Base-by-base conservation (phyloP, 2,888 invertebrate species). In the Calliopum simillimum region DNA sequence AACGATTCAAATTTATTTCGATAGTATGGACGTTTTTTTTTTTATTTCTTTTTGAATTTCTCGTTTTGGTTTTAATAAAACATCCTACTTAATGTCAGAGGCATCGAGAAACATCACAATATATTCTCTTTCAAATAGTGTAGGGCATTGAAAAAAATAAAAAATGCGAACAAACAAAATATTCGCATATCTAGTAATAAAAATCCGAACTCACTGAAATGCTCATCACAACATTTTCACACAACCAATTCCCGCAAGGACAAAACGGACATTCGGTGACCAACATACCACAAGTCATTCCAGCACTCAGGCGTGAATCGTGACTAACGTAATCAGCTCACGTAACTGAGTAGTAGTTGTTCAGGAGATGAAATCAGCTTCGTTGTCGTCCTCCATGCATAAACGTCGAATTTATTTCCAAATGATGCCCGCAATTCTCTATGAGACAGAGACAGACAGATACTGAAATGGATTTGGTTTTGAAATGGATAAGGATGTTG, bases 321-420 rank as follows among this genome's bases (percentile, higher is more conserved):
- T 61, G 78, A 78, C 78, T 81, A 78, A 78, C 76, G 76, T 80
- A 82, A 81, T 81, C 82, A 81, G 76, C 81, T 81, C 82, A 82
- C 82, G 82, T 75, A 67, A 59, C 67, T 41, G 43, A 62, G 75
- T 76, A 58, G 25, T 33, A 33, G 33, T 33, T 79, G 79, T 81
- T 79, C 79, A 79, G 79, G 76, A 83, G 80, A 81, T 81, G 79
- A 83, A 82, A 82, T 82, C 82, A 82, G 79, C 82, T 80, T 81
- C 82, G 77, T n/a, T n/a, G n/a, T 33, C 8, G 79, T 75, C 75
- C 75, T 67, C 76, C 80, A 80, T 80, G 79, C 81, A 81, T 83
- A 82, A 83, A 81, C 80, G 79, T 75, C 75, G 75, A 82, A 80
- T 81, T 79, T 80, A 78, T 81, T 77, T 76, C 69, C 72, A 70